A percentile compares a stretch with the other conserved stretches of the same genome.
phyloP scores from a whole-genome alignment of 2,797 vertebrate genomes.

The Microcaecilia unicolor region DNA sequence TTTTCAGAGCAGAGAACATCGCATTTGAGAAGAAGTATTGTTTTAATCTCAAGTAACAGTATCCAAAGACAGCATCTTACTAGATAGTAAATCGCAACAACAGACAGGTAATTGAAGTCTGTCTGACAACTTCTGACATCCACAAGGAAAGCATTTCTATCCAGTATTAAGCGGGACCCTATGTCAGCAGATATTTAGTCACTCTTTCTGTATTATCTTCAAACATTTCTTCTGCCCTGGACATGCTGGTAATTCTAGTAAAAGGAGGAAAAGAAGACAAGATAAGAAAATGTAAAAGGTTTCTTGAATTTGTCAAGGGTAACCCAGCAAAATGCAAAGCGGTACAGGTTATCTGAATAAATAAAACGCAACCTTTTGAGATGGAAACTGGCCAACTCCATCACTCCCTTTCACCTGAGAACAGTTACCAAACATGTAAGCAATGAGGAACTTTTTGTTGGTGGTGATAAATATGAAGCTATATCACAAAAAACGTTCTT shows the following conservation, averaged over 20 bases:
- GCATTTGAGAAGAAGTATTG: too few relatives aligned
- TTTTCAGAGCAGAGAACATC: too few relatives aligned
- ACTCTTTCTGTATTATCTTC: conserved; percentile 18
- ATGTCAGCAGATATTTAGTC: neutral
- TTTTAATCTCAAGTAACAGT: neutral
- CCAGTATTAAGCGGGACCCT: neutral
- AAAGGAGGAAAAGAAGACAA: conserved; percentile 14
- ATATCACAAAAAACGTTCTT: too few relatives aligned
- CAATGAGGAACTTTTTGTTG: too few relatives aligned
- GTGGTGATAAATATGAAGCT: too few relatives aligned
- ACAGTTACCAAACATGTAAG: conserved; percentile 25
- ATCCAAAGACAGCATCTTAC: neutral
- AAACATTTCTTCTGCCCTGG: conserved; percentile 24
- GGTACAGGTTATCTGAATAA: conserved; percentile 15
- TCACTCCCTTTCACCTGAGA: conserved; percentile 22
- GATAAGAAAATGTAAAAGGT: conserved; percentile 36
- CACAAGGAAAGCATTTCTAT: neutral
- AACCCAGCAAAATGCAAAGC: neutral
- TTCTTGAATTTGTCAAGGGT: conserved; percentile 41
- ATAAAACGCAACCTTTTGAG: conserved; percentile 10
- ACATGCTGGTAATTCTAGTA: conserved; percentile 2
- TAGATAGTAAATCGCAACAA: accelerated
- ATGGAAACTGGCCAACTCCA: conserved; percentile 10
- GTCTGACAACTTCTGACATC: too few relatives aligned
- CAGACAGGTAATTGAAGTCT: too few relatives aligned